Evolutionary conservation across 2,113 vertebrate species (phyloP).

Genomic region (Isurus oxyrinchus): DNA sequence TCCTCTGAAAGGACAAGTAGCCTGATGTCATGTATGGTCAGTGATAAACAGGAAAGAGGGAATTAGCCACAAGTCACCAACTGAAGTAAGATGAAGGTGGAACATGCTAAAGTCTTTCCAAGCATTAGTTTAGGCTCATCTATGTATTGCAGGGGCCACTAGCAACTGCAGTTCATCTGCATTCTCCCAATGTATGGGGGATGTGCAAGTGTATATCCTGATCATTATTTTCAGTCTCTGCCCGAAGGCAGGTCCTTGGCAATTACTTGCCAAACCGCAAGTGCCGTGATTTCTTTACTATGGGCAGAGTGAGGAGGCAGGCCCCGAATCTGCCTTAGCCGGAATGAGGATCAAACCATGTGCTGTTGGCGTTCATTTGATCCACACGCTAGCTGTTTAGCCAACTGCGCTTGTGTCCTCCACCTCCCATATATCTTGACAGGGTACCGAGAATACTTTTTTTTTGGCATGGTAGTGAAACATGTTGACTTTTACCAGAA

Average conservation of each 20-base stretch:
- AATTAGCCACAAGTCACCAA: neutral
- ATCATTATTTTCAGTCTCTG: neutral
- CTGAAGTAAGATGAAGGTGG: neutral
- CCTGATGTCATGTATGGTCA: neutral
- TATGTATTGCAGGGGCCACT: neutral
- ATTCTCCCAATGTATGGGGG: neutral
- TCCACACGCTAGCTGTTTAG: neutral
- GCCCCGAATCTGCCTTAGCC: neutral
- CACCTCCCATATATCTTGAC: too few relatives aligned
- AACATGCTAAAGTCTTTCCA: neutral
- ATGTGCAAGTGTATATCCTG: neutral
- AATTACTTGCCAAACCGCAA: neutral
- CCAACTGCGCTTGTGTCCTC: neutral
- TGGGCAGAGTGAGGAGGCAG: neutral
- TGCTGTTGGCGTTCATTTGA: neutral
- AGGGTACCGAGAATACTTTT: neutral
- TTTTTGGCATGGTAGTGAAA: neutral
- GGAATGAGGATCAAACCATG: neutral
- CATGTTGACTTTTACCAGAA: neutral
- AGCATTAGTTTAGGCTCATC: neutral
- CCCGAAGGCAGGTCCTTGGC: too few relatives aligned
- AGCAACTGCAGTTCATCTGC: neutral
- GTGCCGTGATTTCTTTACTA: neutral
- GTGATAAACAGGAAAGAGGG: neutral
- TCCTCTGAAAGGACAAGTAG: neutral